Evolutionary conservation across 2,888 invertebrate species (phyloP), one percentile per base, ranked within the genome.

Genomic region (Apotomis capreana): DNA sequence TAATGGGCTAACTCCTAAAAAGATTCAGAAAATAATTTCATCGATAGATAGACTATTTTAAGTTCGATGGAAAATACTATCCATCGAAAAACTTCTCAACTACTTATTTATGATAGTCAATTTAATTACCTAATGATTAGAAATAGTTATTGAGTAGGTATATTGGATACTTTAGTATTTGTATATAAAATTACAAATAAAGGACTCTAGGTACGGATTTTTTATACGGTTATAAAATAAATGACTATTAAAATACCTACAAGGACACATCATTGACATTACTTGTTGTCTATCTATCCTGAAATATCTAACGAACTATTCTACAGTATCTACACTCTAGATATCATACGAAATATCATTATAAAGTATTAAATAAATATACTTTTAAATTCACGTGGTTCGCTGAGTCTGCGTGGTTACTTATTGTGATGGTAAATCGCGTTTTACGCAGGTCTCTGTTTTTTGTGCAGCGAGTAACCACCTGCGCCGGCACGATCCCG

Each of bases 401-500:
- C 49, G 51, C 15, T 26, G 15, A 51, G 44, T 44, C 40, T 63
- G n/a, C 51, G 62, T 49, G 36, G 69, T 62, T 62, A 26, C 26
- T 26, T 26, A 49, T 69, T 69, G 49, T 57, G 62, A 15, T 10
- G 15, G 26, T 49, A 13, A 64, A 55, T 68, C 79, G 76, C 80
- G 82, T 85, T 86, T 83, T 84, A 83, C 77, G 78, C 85, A 85
- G 84, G 85, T 85, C 81, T 78, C 81, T 80, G 54, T 44, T 54
- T 68, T 72, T 68, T 63, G 63, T 51, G n/a, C 15, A 65, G 57
- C 63, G 6, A 73, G 65, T 55, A 70, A 70, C 57, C 91, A 91
- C 91, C 91, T 91, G 91, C 91, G 77, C 81, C 67, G 87, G 89
- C 90, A 90, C 90, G 90, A 84, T 86, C 90, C 83, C 81, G 76